A percentile compares a stretch with the other conserved stretches of the same genome.
Evolutionary conservation across 1,140 invertebrate genomes (phyloP).

Genomic region (Paralvinella palmiformis): DNA sequence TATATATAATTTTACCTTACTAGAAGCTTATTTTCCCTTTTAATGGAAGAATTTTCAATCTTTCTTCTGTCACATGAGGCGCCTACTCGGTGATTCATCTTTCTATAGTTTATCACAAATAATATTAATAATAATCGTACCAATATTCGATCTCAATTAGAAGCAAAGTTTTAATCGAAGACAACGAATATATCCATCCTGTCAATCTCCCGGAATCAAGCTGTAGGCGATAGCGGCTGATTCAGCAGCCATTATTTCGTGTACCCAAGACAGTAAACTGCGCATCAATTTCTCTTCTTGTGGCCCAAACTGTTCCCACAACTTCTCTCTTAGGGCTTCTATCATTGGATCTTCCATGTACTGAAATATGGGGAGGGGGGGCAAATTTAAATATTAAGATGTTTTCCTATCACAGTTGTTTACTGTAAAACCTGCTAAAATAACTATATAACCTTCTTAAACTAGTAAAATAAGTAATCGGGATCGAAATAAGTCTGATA

Average conservation of each 20-base stretch:
- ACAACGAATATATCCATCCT: no score
- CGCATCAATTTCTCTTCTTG: conserved; percentile 6
- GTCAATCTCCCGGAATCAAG: no score
- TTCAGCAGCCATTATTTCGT: not conserved
- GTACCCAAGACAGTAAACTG: not conserved
- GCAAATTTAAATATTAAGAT: not conserved
- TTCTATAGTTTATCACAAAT: no score
- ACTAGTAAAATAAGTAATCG: not conserved
- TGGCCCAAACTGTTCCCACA: not conserved
- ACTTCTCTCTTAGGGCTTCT: not conserved
- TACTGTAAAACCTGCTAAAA: not conserved
- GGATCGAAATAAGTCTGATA: not conserved
- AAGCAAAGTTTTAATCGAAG: no score
- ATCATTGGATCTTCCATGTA: conserved; percentile 5
- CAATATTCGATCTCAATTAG: no score
- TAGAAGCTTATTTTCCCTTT: no score
- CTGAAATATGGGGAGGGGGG: not conserved
- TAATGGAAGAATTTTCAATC: no score
- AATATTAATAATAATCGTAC: no score
- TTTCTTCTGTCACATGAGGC: no score
- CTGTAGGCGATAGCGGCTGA: no score
- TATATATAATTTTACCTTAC: no score
- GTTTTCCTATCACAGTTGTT: not conserved
- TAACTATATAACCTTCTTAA: not conserved
- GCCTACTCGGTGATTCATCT: no score